phyloP scores from a whole-genome alignment of 2,888 invertebrate species.

The Anorthoa munda region DNA sequence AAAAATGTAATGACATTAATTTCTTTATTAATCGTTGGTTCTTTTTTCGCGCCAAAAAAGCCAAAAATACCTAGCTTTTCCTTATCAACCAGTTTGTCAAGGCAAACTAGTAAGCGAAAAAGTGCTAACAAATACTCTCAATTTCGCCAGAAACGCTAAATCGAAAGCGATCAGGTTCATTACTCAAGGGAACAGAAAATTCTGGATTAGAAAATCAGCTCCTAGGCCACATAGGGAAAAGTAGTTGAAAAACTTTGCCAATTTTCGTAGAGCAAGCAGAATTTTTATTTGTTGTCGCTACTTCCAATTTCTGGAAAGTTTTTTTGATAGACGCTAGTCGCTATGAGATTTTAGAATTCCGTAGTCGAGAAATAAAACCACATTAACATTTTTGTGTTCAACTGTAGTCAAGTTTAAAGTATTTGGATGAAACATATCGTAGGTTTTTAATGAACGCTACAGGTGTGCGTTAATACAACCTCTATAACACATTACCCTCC shows the following conservation, averaged over 20 bases:
- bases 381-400: background rate
- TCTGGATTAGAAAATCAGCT: conserved; percentile 13
- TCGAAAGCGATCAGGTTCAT: conserved; percentile 13
- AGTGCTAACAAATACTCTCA: background rate
- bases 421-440: background rate
- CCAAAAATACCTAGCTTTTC: background rate
- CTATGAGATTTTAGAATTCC: background rate
- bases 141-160: background rate
- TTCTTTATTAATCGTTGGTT: too few species aligned
- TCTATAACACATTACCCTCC: too few species aligned
- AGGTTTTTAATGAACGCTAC: background rate
- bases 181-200: background rate
- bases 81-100: background rate
- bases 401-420: too few species aligned
- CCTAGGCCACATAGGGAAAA: background rate
- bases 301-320: conserved; percentile 5
- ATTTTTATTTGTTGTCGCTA: conserved; percentile 17
- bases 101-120: background rate
- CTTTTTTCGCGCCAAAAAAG: too few species aligned
- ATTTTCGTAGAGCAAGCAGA: conserved; percentile 10
- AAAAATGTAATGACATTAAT: too few species aligned
- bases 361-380: background rate
- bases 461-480: background rate
- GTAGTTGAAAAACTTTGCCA: conserved; percentile 13
- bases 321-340: background rate